Conservation (phyloP, 2,113 vertebrate species). For the Camelus bactrianus region DNA sequence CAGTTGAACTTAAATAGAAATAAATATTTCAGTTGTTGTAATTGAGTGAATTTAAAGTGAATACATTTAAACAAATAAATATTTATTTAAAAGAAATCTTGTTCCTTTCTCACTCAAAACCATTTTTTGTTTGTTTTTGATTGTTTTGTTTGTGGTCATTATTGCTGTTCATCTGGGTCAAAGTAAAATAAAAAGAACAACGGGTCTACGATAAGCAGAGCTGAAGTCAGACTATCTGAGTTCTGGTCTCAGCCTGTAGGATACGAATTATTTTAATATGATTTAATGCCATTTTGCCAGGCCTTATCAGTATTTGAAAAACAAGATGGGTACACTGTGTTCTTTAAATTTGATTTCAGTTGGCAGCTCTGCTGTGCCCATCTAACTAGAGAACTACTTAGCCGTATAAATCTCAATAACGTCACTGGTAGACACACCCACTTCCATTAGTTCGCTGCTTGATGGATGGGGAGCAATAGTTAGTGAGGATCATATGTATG, state of each 20-base stretch:
- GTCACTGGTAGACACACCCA: background rate
- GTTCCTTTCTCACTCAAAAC: background rate
- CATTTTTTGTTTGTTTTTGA: fast-evolving
- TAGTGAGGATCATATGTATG: background rate
- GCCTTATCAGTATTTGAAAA: background rate
- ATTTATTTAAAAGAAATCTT: background rate
- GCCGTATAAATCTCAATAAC: slow-evolving; percentile 37
- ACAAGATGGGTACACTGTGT: slow-evolving; percentile 4
- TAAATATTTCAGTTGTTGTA: background rate
- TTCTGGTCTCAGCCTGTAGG: background rate
- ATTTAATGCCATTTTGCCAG: slow-evolving; percentile 50
- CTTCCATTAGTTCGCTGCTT: slow-evolving; percentile 44
- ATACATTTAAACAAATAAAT: background rate
- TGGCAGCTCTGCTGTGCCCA: background rate
- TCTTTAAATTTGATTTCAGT: slow-evolving; percentile 37
- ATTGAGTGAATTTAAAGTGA: background rate
- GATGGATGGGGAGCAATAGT: background rate
- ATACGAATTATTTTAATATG: slow-evolving; percentile 36
- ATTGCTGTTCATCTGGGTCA: background rate
- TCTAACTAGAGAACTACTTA: slow-evolving; percentile 35
- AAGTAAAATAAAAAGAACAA: background rate
- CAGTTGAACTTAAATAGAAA: background rate
- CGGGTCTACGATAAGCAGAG: background rate
- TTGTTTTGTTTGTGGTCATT: background rate
- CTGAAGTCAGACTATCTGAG: background rate